Conservation (phyloP, 2,797 vertebrate species). For the Semaprochilodus insignis region DNA sequence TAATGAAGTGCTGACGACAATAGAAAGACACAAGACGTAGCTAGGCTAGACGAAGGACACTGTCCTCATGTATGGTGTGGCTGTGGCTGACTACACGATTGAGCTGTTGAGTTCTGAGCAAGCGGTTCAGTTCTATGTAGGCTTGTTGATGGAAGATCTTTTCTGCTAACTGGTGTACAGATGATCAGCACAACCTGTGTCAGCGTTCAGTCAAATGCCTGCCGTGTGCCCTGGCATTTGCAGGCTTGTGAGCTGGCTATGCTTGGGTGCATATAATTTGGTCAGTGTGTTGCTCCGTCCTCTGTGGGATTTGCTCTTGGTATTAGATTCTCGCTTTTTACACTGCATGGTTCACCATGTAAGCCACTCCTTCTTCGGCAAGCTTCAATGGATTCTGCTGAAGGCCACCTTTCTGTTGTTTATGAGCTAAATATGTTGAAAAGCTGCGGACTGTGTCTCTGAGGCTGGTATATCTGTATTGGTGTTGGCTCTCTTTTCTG, state of each 20-base stretch:
- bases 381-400: not conserved
- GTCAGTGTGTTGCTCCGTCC: not conserved
- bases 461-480: too few species aligned
- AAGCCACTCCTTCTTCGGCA: not conserved
- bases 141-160: not conserved
- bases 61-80: too few species aligned
- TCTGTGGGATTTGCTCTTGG: not conserved
- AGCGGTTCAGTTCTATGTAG: not conserved
- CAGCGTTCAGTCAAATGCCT: not conserved
- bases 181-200: not conserved
- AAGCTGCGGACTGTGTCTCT: not conserved
- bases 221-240: not conserved
- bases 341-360: not conserved
- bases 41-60: too few species aligned
- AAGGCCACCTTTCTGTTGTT: not conserved
- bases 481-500: too few species aligned
- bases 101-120: not conserved
- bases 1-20: too few species aligned
- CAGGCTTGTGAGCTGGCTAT: not conserved
- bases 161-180: not conserved
- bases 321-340: too few species aligned
- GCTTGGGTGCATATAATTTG: not conserved
- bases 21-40: too few species aligned
- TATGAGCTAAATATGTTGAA: not conserved
- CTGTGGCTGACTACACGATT: not conserved